Evolutionary conservation across 35 echinoderm and acorn worm genomes (phyloP).

Genomic region (Acanthaster planci): DNA sequence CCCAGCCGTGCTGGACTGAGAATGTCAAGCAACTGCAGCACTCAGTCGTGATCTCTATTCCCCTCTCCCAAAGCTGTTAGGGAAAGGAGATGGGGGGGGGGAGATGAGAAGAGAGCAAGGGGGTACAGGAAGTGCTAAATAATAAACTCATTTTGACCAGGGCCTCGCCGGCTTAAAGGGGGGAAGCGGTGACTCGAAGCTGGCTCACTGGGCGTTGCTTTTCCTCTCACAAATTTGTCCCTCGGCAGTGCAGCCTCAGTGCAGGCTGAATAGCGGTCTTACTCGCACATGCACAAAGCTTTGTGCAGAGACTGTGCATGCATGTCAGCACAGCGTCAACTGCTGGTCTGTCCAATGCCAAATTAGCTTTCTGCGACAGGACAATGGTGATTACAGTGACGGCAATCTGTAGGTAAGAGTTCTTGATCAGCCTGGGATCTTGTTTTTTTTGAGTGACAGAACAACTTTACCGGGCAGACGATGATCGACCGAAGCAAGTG

Average conservation of each 20-base stretch:
- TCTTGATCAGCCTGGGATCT: slow-evolving; percentile 7
- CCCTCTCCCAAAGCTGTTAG: not conserved
- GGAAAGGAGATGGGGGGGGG: not conserved
- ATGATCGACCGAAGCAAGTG: not conserved
- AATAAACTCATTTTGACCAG: slow-evolving; percentile 20
- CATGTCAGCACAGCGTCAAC: not conserved
- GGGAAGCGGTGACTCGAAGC: slow-evolving; percentile 10
- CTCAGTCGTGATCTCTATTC: not conserved
- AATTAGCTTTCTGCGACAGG: not conserved
- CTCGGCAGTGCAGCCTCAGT: not conserved
- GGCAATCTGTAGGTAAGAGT: slow-evolving; percentile 23
- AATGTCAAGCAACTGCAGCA: no score
- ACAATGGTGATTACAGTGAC: slow-evolving; percentile 12
- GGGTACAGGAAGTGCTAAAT: slow-evolving; percentile 19
- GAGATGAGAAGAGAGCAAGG: not conserved
- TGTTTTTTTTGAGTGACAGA: not conserved
- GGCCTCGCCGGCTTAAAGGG: not conserved
- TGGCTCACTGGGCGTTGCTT: not conserved
- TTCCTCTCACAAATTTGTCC: not conserved
- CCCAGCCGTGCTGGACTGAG: not conserved
- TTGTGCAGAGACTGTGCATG: not conserved
- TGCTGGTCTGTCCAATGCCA: not conserved
- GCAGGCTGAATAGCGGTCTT: not conserved
- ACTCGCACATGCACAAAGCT: not conserved
- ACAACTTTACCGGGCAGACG: not conserved